Base-by-base conservation (phyloP, 2,113 vertebrate genomes). In the Ia io region DNA sequence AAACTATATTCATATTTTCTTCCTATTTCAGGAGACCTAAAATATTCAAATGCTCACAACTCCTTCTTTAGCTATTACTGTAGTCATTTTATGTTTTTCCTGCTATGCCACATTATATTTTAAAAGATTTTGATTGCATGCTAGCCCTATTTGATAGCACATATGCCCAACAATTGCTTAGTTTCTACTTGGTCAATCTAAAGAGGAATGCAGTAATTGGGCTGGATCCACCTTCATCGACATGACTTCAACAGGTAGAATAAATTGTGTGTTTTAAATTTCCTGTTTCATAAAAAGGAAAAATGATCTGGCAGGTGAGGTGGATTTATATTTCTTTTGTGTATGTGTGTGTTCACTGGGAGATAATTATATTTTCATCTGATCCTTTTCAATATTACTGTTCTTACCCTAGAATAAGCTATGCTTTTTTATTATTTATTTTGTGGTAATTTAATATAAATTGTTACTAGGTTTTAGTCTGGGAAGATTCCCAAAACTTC, bases 301-400 rank as follows among this genome's bases (percentile, higher is more conserved):
- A 97, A 92, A 82, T 90, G 90, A 95, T 88, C 82, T 78, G 40
- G 70, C 92, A 95, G 77, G 78, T 91, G 89, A 95, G 53, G 22
- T 70, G 9, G 83, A 79, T 88, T 94, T 93, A 80, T 94, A 78
- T 91, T 96, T 93, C 70, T 93, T 92, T 89, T 83, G 90, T 90
- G 74, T 93, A 93, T 74, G 56, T 86, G 51, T 93, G 65, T 80
- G 76, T 95, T 97, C 95, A 93, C 86, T 84, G 89, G 37, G 67
- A 97, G 90, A 94, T 95, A 91, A 97, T 97, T 89, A 92, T 95
- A 95, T 94, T 97, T 96, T 97, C 91, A 97, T 95, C 69, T 84
- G 95, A 97, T 95, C 76, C 74, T 91, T 96, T 95, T 76, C 74
- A 88, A 35, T 90, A 69, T 92, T 78, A n/a, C 49, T 85, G 30